Conservation (phyloP, 2,888 invertebrate species). For the Cheilosia scutellata region DNA sequence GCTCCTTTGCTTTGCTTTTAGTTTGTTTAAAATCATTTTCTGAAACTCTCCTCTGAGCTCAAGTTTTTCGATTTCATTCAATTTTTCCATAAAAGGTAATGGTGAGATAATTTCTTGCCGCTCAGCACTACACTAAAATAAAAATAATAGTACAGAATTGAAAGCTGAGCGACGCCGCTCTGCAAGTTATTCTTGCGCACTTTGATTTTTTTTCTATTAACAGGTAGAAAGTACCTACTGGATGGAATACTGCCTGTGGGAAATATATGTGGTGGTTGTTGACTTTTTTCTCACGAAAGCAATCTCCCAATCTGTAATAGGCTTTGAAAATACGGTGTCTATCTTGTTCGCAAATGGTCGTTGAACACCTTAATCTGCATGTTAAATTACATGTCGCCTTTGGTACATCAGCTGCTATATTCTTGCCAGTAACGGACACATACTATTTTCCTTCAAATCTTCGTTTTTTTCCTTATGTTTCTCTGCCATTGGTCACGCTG, state of each 20-base stretch:
- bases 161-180: no score
- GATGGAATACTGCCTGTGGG: no score
- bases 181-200: no score
- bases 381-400: constrained; percentile 25
- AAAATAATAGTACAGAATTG: no score
- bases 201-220: constrained; percentile 10
- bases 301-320: constrained; percentile 22
- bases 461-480: constrained; percentile 17
- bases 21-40: constrained; percentile 5
- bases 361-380: constrained; percentile 17
- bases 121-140: no score
- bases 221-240: constrained; percentile 1
- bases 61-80: constrained; percentile 1
- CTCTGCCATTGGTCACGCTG: constrained; percentile 14
- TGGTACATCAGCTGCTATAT: constrained; percentile 9
- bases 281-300: background rate
- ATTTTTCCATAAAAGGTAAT: background rate
- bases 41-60: background rate
- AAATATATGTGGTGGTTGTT: no score
- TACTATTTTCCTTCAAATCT: constrained; percentile 18
- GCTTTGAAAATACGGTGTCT: constrained; percentile 18
- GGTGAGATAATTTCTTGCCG: no score
- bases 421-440: constrained; percentile 16
- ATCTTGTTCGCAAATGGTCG: constrained; percentile 13
- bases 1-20: background rate